Conservation (phyloP, 2,113 vertebrate species). For the Dinomys branickii region DNA sequence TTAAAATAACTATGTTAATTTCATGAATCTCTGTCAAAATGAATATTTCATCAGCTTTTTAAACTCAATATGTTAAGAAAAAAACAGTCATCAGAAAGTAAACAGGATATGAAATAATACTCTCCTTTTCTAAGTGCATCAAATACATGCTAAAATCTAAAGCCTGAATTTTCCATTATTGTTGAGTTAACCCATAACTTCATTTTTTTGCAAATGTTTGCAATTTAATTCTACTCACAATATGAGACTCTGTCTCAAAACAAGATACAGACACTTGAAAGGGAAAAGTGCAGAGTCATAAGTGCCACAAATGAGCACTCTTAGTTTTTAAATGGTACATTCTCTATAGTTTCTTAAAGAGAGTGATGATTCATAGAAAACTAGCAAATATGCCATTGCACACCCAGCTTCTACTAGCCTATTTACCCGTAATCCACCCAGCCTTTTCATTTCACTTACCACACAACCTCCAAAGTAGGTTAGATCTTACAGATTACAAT, state of each 20-base stretch:
- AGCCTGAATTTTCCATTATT: not conserved
- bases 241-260: not conserved
- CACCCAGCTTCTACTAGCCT: not conserved
- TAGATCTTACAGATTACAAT: not conserved
- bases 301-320: not conserved
- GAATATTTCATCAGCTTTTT: not conserved
- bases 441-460: not conserved
- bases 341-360: not conserved
- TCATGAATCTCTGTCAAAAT: not conserved
- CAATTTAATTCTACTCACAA: not conserved
- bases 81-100: not conserved
- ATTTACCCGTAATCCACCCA: not conserved
- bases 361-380: not conserved
- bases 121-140: not conserved
- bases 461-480: not conserved
- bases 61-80: not conserved
- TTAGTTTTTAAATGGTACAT: not conserved
- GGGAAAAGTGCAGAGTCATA: not conserved
- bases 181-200: not conserved
- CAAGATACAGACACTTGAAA: not conserved
- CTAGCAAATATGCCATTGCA: not conserved
- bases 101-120: not conserved
- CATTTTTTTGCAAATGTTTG: not conserved
- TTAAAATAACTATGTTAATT: conserved; percentile 34
- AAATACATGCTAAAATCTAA: not conserved